A percentile compares a stretch with the other conserved stretches of the same genome.
Evolutionary conservation across 1,140 invertebrate species (phyloP).

Genomic region (Drosophila kepulauana): DNA sequence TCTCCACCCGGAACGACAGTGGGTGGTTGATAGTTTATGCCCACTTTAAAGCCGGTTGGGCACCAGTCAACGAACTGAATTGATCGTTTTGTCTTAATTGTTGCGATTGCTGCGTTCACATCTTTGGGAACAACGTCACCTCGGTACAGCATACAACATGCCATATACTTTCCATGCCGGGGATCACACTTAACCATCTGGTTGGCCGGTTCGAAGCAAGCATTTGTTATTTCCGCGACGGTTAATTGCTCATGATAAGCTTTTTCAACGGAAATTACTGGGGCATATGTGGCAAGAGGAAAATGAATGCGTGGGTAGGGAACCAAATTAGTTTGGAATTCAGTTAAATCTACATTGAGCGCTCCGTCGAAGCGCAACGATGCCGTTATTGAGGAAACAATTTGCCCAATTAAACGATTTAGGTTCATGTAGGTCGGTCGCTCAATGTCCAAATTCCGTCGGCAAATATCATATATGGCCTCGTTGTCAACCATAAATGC

Average conservation of each 20-base stretch:
- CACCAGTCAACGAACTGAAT: constrained; percentile 95
- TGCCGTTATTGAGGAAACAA: constrained; percentile 94
- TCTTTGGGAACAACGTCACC: constrained; percentile 92
- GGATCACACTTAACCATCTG: constrained; percentile 96
- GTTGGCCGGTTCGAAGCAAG: constrained; percentile 93
- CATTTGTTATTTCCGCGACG: constrained; percentile 92
- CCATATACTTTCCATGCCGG: constrained; percentile 93
- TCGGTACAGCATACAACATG: constrained; percentile 94
- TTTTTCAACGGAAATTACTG: constrained; percentile 92
- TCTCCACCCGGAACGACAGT: constrained; percentile 93
- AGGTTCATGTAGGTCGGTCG: constrained; percentile 92
- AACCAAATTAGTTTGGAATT: constrained; percentile 95
- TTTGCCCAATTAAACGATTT: constrained; percentile 93
- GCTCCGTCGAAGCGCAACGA: constrained; percentile 95
- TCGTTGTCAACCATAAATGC: constrained; percentile 96
- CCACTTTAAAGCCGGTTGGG: constrained; percentile 92
- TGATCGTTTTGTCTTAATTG: constrained; percentile 94
- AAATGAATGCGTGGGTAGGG: constrained; percentile 94
- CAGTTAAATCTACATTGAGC: constrained; percentile 94
- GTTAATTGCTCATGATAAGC: constrained; percentile 93
- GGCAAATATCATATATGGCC: constrained; percentile 96
- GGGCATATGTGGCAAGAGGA: constrained; percentile 91
- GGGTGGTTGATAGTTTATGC: constrained; percentile 94
- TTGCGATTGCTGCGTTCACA: constrained; percentile 94
- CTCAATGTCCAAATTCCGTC: constrained; percentile 94